These are phyloP conservation scores for Pandemis corylana DNA, from an alignment of 2,888 invertebrate genomes.

Conservation along the genomic window DNA sequence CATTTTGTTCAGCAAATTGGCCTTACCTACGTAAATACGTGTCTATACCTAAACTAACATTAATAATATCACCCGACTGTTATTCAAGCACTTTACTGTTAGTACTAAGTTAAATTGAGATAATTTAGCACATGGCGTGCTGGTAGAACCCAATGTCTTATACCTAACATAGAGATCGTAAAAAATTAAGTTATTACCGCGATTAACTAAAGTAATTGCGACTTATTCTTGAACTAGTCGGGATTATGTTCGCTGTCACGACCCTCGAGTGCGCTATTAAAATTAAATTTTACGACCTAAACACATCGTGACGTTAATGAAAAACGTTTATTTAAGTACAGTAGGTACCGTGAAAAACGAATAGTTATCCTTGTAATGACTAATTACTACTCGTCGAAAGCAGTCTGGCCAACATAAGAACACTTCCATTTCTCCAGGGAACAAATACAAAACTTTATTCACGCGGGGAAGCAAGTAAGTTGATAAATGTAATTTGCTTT, in stretches of 20 bases:
- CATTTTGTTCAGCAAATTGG: neutral
- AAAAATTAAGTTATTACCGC: slow-evolving; percentile 30
- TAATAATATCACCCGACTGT: slow-evolving; percentile 6
- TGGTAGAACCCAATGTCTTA: slow-evolving; percentile 7
- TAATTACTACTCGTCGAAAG: too few relatives aligned
- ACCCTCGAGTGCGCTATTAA: neutral
- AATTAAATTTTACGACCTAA: neutral
- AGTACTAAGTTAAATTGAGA: slow-evolving; percentile 16
- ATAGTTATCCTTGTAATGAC: too few relatives aligned
- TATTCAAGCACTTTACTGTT: slow-evolving; percentile 8
- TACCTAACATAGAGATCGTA: slow-evolving; percentile 9
- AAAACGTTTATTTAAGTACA: too few relatives aligned
- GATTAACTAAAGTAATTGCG: slow-evolving; percentile 29
- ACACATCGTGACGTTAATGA: too few relatives aligned
- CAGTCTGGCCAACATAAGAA: neutral
- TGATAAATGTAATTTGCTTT: neutral
- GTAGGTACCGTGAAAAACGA: neutral
- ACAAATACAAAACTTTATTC: neutral
- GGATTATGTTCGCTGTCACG: slow-evolving; percentile 12
- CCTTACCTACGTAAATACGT: neutral
- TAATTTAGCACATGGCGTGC: slow-evolving; percentile 17
- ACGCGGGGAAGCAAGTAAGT: neutral
- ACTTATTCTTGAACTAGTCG: slow-evolving; percentile 18
- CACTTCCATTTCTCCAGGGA: neutral
- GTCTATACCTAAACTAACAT: too few relatives aligned